Base-by-base conservation (phyloP, 2,888 invertebrate species). In the Ephialtes manifestator region DNA sequence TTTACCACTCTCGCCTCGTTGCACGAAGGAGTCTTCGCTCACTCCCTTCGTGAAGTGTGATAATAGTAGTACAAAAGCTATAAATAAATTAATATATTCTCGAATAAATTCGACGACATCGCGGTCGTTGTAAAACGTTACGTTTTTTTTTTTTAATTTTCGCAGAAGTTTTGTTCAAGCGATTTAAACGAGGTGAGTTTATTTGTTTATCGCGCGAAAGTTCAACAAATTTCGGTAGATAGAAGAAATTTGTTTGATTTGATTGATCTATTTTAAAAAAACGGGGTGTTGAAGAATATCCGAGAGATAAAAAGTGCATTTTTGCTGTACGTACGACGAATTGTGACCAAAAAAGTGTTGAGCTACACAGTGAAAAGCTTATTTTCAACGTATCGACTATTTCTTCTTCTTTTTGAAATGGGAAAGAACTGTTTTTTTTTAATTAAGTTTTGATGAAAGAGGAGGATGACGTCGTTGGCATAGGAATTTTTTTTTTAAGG, bases 1-100 rank as follows among this genome's bases (percentile, higher is more conserved):
- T 93, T 94, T 93, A 92, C 92, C 92, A 93, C 92, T 93, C 92
- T 92, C 91, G 91, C 90, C 93, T 90, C 89, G 81, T 79, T 75
- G 65, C 35, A 78, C 81, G 84, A 78, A 83, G 63, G 80, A 83
- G 83, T 79, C 58, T 72, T 55, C 76, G 60, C 20, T 78, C 82
- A 20, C 55, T 65, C 63, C 35, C 63, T 48, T 75, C 67, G 75
- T 75, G 35, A 35, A 63, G 71, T 35, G 60, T 39, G 51, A 35
- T 18, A 13, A 15, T 24, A 18, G 39, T 13, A 31, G 35, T 72
- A 43, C 15, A 63, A 58, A 51, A 24, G 18, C 8, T 4, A 18
- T n/a, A n/a, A n/a, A n/a, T n/a, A n/a, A n/a, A n/a, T n/a, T n/a
- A n/a, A n/a, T n/a, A n/a, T n/a, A n/a, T n/a, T n/a, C n/a, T n/a